phyloP scores from a whole-genome alignment of 1,140 invertebrate genomes.

The Drosophila gunungcola region DNA sequence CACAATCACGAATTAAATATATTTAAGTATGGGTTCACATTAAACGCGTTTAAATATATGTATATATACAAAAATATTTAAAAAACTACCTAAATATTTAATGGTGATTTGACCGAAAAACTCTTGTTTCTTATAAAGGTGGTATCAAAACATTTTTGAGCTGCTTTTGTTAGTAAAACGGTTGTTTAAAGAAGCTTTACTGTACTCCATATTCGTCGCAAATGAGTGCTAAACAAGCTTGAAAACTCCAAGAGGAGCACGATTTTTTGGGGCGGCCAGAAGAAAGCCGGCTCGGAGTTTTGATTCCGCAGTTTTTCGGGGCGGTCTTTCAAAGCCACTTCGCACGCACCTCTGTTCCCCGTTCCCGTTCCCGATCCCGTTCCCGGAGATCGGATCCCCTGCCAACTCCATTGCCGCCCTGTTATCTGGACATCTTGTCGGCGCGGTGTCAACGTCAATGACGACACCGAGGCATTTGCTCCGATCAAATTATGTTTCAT shows the following conservation, averaged over 20 bases:
- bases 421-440: constrained; percentile 51
- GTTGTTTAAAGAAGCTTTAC: not conserved
- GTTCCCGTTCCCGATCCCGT: not conserved
- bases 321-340: constrained; percentile 73
- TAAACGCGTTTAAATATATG: no score
- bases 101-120: no score
- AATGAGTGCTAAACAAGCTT: constrained; percentile 71
- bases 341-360: constrained; percentile 32
- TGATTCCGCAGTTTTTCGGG: constrained; percentile 67
- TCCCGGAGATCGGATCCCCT: no score
- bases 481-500: constrained; percentile 83
- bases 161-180: no score
- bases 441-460: constrained; percentile 61
- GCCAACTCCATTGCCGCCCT: not conserved
- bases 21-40: no score
- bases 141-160: no score
- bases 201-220: constrained; percentile 52
- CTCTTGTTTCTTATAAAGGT: no score
- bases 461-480: constrained; percentile 70
- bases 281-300: constrained; percentile 61
- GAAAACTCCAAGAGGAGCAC: constrained; percentile 34
- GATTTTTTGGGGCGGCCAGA: constrained; percentile 42
- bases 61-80: no score
- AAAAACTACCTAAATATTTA: no score
- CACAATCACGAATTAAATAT: no score